Conservation (phyloP, 1,140 invertebrate species). For the Temnothorax curvispinosus region DNA sequence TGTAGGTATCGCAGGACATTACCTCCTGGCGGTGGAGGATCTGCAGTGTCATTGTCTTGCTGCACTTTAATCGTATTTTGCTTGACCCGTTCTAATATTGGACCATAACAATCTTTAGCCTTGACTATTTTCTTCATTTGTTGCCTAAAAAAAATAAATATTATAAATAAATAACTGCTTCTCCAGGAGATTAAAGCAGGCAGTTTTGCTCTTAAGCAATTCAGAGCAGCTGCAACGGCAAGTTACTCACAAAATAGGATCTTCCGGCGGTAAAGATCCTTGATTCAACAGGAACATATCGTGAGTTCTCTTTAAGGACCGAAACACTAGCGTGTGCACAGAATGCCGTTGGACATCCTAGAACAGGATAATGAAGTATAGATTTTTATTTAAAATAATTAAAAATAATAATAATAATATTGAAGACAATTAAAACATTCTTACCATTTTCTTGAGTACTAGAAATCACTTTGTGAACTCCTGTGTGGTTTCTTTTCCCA, state of each 20-base stretch:
- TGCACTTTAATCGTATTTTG: conserved; percentile 86
- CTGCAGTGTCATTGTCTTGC: conserved; percentile 87
- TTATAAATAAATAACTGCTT: neutral
- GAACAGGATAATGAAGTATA: conserved; percentile 20
- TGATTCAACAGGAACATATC: conserved; percentile 99
- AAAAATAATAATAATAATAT: neutral
- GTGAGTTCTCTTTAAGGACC: conserved; percentile 98
- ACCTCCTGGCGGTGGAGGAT: conserved; percentile 86
- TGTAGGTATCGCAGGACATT: conserved; percentile 43
- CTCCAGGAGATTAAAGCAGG: neutral
- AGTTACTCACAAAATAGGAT: conserved; percentile 91
- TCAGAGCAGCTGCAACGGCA: conserved; percentile 22
- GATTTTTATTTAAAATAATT: neutral
- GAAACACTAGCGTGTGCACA: conserved; percentile 98
- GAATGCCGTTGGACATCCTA: conserved; percentile 97
- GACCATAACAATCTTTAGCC: conserved; percentile 94
- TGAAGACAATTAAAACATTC: neutral
- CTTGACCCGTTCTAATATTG: conserved; percentile 94
- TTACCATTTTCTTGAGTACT: neutral
- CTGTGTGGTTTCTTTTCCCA: no score
- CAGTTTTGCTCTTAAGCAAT: neutral
- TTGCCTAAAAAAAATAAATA: conserved; percentile 59
- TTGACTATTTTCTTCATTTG: conserved; percentile 92
- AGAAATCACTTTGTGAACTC: no score
- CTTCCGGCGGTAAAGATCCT: conserved; percentile 93